Evolutionary conservation across 1,140 invertebrate species (phyloP).

Genomic region (Conus betulinus): DNA sequence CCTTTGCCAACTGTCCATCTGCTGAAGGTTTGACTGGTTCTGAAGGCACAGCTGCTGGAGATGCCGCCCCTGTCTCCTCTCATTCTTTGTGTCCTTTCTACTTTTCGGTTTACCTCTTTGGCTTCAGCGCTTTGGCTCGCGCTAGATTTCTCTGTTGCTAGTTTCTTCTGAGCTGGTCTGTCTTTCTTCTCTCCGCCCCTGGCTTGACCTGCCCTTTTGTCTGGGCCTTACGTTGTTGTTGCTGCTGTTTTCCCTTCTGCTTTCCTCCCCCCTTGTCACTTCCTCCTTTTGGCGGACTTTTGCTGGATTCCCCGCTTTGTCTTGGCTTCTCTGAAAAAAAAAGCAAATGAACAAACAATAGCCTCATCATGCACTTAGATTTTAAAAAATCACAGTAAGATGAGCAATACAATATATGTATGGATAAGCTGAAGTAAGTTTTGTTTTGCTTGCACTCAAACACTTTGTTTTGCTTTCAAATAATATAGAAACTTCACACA

Average conservation of each 20-base stretch:
- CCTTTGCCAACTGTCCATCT: background rate
- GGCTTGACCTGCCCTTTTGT: background rate
- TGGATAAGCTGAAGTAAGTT: no score
- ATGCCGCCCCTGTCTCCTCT: background rate
- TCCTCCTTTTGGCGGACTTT: background rate
- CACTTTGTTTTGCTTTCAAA: no score
- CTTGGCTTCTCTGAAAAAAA: background rate
- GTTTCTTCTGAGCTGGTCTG: slow-evolving; percentile 25
- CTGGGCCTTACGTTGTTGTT: slow-evolving; percentile 20
- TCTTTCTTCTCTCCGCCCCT: slow-evolving; percentile 13
- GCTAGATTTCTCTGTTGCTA: background rate
- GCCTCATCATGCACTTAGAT: no score
- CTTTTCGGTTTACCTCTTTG: background rate
- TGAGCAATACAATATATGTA: no score
- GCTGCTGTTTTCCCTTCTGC: slow-evolving; percentile 35
- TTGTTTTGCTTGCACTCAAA: no score
- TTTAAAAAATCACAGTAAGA: no score
- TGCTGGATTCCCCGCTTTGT: background rate
- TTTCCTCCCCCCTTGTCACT: slow-evolving; percentile 26
- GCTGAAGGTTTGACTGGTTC: background rate
- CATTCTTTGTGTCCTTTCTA: background rate
- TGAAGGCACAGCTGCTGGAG: background rate
- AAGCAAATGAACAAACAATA: background rate
- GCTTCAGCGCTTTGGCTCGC: background rate
- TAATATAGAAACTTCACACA: no score